Evolutionary conservation across 2,888 invertebrate genomes (phyloP).

Genomic region (Eristalis tenax): DNA sequence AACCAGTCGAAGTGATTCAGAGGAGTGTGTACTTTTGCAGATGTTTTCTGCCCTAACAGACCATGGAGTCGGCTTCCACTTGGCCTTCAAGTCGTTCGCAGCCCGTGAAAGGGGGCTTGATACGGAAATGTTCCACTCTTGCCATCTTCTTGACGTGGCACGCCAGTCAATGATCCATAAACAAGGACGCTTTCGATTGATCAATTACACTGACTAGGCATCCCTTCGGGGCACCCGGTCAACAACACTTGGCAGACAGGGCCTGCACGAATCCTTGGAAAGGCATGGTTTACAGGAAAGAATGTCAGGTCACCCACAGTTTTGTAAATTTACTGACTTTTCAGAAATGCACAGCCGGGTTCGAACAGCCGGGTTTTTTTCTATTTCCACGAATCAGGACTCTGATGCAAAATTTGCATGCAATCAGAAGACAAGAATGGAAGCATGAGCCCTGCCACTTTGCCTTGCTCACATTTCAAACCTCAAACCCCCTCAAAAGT

Average conservation of each 20-base stretch:
- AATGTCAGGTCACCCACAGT: no score
- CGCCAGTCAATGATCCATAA: no score
- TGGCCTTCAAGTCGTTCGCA: slow-evolving; percentile 90
- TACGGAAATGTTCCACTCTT: slow-evolving; percentile 95
- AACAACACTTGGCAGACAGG: slow-evolving; percentile 97
- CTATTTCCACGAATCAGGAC: no score
- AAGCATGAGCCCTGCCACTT: no score
- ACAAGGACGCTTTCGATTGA: slow-evolving; percentile 97
- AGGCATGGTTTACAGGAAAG: slow-evolving; percentile 84
- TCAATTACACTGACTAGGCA: slow-evolving; percentile 98
- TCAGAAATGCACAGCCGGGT: no score
- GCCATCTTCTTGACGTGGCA: slow-evolving; percentile 90
- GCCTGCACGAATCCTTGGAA: slow-evolving; percentile 97
- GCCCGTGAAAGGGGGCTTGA: slow-evolving; percentile 95
- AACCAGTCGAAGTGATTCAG: slow-evolving; percentile 98
- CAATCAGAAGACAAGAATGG: no score
- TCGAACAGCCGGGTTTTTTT: no score
- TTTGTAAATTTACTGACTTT: no score
- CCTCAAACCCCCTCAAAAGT: no score
- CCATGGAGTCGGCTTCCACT: slow-evolving; percentile 96
- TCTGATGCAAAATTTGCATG: no score
- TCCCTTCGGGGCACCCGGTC: slow-evolving; percentile 94
- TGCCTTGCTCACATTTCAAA: no score
- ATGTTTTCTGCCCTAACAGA: slow-evolving; percentile 93
- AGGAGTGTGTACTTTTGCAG: slow-evolving; percentile 90